phyloP scores from a whole-genome alignment of 2,797 vertebrate species.

The Alca torda region DNA sequence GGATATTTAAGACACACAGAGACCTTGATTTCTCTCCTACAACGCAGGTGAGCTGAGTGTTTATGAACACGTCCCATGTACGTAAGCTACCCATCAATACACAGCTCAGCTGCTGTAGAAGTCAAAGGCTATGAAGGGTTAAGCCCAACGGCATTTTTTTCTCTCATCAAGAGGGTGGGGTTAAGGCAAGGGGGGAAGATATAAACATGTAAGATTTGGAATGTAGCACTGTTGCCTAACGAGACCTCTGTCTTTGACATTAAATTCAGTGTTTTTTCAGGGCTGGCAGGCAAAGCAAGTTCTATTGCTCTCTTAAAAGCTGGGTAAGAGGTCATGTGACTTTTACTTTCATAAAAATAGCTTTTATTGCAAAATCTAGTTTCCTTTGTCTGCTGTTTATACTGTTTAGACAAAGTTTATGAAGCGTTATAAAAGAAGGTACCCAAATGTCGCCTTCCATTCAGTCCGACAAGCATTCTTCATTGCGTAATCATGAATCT shows the following conservation, averaged over 20 bases:
- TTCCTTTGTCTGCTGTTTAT: constrained; percentile 59
- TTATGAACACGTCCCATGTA: not conserved
- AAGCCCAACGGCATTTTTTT: not conserved
- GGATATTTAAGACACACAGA: not conserved
- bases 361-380: constrained; percentile 62
- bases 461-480: constrained; percentile 5
- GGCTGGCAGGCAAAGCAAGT: constrained; percentile 42
- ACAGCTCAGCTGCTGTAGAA: not conserved
- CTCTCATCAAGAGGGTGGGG: not conserved
- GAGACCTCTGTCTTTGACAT: constrained; percentile 39
- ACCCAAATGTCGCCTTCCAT: constrained; percentile 6
- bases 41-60: not conserved
- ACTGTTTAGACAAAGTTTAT: constrained; percentile 58
- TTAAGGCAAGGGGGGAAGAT: constrained; percentile 1
- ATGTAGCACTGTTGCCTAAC: constrained; percentile 23
- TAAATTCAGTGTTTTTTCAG: constrained; percentile 46
- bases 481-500: not conserved
- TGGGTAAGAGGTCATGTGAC: constrained; percentile 27
- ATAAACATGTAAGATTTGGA: constrained; percentile 52
- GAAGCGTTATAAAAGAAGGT: constrained; percentile 45
- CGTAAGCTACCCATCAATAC: not conserved
- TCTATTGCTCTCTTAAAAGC: constrained; percentile 39
- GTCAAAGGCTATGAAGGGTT: not conserved
- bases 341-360: constrained; percentile 65
- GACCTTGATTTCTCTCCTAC: not conserved